These are phyloP conservation scores for Maconellicoccus hirsutus DNA, from an alignment of 1,140 invertebrate genomes.

Conservation along the genomic window DNA sequence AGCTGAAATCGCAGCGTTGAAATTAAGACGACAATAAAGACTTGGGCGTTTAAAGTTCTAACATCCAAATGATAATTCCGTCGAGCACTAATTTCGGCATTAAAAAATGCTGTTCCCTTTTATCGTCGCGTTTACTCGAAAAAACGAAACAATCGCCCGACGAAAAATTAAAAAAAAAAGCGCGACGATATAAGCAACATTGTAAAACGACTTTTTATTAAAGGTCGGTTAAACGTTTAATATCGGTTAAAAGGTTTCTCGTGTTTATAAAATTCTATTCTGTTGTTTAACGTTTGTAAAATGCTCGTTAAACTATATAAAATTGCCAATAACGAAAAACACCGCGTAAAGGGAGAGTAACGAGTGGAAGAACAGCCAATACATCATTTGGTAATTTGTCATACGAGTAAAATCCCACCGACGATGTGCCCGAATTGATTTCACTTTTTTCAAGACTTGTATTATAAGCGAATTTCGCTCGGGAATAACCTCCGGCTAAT, in stretches of 20 bases:
- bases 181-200: no score
- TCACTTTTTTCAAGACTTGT: not conserved
- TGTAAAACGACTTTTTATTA: not conserved
- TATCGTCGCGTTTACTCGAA: no score
- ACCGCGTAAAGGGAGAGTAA: not conserved
- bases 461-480: not conserved
- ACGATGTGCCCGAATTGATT: not conserved
- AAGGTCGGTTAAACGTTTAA: not conserved
- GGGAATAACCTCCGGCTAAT: not conserved
- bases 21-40: no score
- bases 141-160: no score
- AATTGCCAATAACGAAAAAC: not conserved
- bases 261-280: not conserved
- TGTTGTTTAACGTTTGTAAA: not conserved
- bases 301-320: not conserved
- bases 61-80: no score
- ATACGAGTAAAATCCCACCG: not conserved
- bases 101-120: no score
- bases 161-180: no score
- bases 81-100: no score
- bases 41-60: no score
- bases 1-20: no score
- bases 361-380: not conserved
- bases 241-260: not conserved
- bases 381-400: not conserved